Evolutionary conservation across 2,888 invertebrate species (phyloP).

Genomic region (Petrolisthes cinctipes): DNA sequence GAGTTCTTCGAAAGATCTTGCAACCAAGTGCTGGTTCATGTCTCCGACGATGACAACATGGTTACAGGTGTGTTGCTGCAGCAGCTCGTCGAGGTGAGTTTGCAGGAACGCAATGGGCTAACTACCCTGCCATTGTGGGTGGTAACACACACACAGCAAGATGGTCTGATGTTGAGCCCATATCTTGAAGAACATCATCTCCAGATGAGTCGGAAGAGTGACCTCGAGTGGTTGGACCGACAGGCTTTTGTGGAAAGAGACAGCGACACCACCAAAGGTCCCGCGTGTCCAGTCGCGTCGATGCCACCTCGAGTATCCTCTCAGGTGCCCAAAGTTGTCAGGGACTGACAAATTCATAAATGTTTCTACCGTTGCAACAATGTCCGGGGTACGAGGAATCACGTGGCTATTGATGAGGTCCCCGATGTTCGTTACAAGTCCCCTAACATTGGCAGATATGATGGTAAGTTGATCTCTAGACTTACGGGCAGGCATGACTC

Average conservation of each 20-base stretch:
- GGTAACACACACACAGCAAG: too few relatives aligned
- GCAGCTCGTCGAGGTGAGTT: not conserved
- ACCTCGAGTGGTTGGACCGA: not conserved
- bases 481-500: not conserved
- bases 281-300: too few relatives aligned
- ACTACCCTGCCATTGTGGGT: too few relatives aligned
- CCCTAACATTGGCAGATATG: not conserved
- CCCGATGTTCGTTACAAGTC: not conserved
- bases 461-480: not conserved
- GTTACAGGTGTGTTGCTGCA: not conserved
- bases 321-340: not conserved
- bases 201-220: not conserved
- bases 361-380: not conserved
- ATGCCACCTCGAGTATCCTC: too few relatives aligned
- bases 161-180: too few relatives aligned
- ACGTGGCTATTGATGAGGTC: not conserved
- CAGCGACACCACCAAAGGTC: too few relatives aligned
- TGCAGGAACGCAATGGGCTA: too few relatives aligned
- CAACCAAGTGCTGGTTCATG: too few relatives aligned
- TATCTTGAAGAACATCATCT: conserved; percentile 6
- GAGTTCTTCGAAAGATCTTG: not conserved
- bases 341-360: not conserved
- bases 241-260: too few relatives aligned
- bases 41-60: too few relatives aligned
- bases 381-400: not conserved